Evolutionary conservation across 1,140 invertebrate species (phyloP), one percentile per base, ranked within the genome.

Genomic region (Drosophila subobscura): DNA sequence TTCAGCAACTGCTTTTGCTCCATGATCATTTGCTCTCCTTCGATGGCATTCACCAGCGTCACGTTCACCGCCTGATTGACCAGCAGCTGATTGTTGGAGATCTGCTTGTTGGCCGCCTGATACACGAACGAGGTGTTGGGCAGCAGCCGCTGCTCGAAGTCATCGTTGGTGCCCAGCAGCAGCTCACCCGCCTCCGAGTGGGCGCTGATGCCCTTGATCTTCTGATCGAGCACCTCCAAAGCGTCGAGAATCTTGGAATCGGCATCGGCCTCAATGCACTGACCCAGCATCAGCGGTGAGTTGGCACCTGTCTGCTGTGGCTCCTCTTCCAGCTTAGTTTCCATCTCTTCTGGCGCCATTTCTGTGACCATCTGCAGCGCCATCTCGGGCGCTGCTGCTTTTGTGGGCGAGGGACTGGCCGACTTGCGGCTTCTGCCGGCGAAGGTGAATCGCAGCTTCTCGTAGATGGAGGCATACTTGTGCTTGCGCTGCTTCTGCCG

Each of bases 381-480:
- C 42, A 14, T 45, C 41, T 40, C 22, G 7, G 20, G 40, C 29
- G 56, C 2, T 3, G 20, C 47, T 3, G 20, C 47, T 23, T 77
- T 79, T 1, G 59, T 73, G 46, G 55, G 72, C 33, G 65, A 68
- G 12, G 65, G 59, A 50, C 60, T 77, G 5, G 76, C 42, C 12
- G 78, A 58, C 29, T 81, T 81, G 8, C 64, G 66, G 41, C 56
- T 51, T 16, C 77, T 77, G 33, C 33, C 10, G 10, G 64, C 42
- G 27, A 91, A 90, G 51, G 79, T 72, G 23, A 91, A 79, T 7
- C 86, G 67, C 23, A 91, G 60, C 45, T 91, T 91, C 66, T 91
- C 90, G 67, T 91, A 91, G 29, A 91, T 89, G 4, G 73, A 73
- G 3, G 90, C 75, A 47, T 91, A 90, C 55, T 91, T 91, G 52